A percentile compares a stretch with the other conserved stretches of the same genome.
phyloP scores from a whole-genome alignment of 2,797 vertebrate species.

The Fringilla coelebs region DNA sequence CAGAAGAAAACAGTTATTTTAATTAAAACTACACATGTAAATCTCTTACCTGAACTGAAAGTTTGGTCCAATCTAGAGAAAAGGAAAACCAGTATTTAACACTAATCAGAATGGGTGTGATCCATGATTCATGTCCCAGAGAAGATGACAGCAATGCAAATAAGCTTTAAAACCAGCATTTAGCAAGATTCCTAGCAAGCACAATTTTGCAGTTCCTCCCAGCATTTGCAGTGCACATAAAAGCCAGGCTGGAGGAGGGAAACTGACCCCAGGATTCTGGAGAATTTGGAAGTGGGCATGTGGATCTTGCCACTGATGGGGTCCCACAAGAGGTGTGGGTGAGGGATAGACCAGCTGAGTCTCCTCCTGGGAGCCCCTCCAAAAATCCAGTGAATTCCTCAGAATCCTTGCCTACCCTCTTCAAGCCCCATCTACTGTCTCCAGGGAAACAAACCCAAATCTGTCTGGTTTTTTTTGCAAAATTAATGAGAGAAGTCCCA shows the following conservation, averaged over 20 bases:
- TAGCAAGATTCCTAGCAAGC: not conserved
- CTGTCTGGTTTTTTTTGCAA: not conserved
- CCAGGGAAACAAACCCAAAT: not conserved
- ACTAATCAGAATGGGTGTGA: not conserved
- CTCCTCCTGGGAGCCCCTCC: too few relatives aligned
- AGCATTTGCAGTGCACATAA: rapidly evolving
- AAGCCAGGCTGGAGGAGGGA: not conserved
- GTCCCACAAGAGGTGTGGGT: too few relatives aligned
- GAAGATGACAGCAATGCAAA: not conserved
- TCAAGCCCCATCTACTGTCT: rapidly evolving
- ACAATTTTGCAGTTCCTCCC: not conserved
- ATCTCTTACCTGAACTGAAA: not conserved
- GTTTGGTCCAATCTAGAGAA: not conserved
- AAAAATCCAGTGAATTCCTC: not conserved
- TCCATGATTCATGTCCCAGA: not conserved
- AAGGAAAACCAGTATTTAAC: not conserved
- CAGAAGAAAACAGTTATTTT: not conserved
- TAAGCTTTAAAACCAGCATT: not conserved
- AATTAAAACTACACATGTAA: not conserved
- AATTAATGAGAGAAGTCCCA: not conserved
- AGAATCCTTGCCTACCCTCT: not conserved
- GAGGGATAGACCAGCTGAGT: not conserved
- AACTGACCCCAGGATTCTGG: not conserved
- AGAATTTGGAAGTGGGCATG: rapidly evolving
- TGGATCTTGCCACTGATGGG: not conserved